Evolutionary conservation across 2,888 invertebrate genomes (phyloP), one percentile per base, ranked within the genome.

Genomic region (Troides helena): DNA sequence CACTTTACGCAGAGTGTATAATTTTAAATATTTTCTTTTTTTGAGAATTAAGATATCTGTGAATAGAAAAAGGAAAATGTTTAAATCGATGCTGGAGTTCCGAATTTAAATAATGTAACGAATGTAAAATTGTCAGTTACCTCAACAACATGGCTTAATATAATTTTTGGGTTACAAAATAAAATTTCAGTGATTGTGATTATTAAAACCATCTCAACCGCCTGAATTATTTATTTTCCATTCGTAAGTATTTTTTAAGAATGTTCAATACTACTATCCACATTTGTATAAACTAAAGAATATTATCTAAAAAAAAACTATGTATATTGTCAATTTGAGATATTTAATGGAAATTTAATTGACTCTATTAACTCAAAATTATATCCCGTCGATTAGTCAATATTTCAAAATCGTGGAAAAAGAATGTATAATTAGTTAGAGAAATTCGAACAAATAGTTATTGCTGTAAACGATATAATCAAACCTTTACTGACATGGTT

Each of bases 141-240:
- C 73, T 84, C 82, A 81, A 79, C 80, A 72, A 75, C 76, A 82
- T 81, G 83, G 77, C 77, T 72, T 76, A 78, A 78, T 74, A 76
- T 69, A 79, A 75, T 75, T 85, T 86, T 74, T 50, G 87, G 90
- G 89, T 92, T 91, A 91, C 90, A 92, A 91, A 92, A 92, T 92
- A 91, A 92, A 92, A 92, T 89, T 83, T 88, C 86, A 87, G 90
- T 92, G 86, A 78, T 79, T 77, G 82, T 80, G 83, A 80, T 82
- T 74, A 87, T 76, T 75, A 71, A 79, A 76, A 83, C 53, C 65
- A 46, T 21, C 21, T 58, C 62, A 67, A 46, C 57, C 43, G 8
- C 30, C 50, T 50, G 17, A 23, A 57, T 30, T 39, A 62, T 57
- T 57, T 18, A 17, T 59, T 70, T 73, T 74, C 78, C 72, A 71